Conservation (phyloP, 2,888 invertebrate genomes). For the Thera obeliscata region DNA sequence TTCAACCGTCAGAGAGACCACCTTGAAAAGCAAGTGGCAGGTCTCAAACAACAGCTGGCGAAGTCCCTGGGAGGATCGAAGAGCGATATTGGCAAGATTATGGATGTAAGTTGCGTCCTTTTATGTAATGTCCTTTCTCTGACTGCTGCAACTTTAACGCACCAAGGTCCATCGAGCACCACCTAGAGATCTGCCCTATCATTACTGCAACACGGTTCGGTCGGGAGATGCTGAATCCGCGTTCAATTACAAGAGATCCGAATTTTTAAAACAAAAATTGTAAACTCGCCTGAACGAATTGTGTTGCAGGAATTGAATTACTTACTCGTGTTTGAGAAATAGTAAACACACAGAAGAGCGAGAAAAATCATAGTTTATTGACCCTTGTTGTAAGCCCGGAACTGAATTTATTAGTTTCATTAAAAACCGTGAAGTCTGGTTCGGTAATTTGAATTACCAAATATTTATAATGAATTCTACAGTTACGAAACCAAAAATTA, state of each 20-base stretch:
- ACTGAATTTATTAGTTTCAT: conserved; percentile 26
- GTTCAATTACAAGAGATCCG: too few relatives aligned
- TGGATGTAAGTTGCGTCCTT: conserved; percentile 77
- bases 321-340: background rate
- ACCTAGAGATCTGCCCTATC: too few relatives aligned
- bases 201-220: too few relatives aligned
- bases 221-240: too few relatives aligned
- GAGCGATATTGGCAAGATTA: conserved; percentile 86
- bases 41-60: conserved; percentile 64
- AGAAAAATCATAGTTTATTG: conserved; percentile 15
- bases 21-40: conserved; percentile 86
- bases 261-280: too few relatives aligned
- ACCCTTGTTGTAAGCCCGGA: conserved; percentile 30
- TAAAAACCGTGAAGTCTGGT: conserved; percentile 35
- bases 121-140: too few relatives aligned
- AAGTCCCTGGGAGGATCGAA: conserved; percentile 74
- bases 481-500: conserved; percentile 14
- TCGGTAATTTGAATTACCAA: background rate
- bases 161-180: too few relatives aligned
- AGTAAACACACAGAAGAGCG: background rate
- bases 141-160: too few relatives aligned
- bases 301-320: background rate
- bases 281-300: background rate
- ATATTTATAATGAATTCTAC: conserved; percentile 9
- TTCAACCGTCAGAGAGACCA: conserved; percentile 92